These are phyloP conservation scores for Sinocyclocheilus anophthalmus DNA, from an alignment of 2,113 vertebrate genomes.

Conservation along the genomic window DNA sequence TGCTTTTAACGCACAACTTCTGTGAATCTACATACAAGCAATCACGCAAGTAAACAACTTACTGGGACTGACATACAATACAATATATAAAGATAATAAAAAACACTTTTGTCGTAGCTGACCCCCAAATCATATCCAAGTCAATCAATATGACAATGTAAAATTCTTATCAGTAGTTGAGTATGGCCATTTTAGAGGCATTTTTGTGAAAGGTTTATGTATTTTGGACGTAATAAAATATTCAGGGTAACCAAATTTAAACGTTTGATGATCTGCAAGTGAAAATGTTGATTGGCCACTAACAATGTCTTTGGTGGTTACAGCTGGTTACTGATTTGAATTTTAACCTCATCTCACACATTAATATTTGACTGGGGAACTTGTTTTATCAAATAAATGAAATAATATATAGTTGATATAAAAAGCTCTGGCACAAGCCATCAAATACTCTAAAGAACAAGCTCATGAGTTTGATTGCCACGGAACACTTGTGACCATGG, in stretches of 20 bases:
- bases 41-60: slow-evolving; percentile 29
- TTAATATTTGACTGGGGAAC: background rate
- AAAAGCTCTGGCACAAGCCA: no score
- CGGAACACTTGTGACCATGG: background rate
- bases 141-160: background rate
- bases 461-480: background rate
- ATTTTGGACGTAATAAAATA: background rate
- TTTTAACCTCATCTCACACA: background rate
- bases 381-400: background rate
- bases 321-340: background rate
- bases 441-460: background rate
- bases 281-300: background rate
- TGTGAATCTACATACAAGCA: slow-evolving; percentile 58
- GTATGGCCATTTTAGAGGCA: background rate
- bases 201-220: background rate
- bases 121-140: background rate
- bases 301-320: background rate
- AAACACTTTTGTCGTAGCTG: background rate
- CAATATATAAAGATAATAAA: background rate
- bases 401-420: background rate
- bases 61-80: background rate
- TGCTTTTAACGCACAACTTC: slow-evolving; percentile 74
- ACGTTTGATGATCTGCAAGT: background rate
- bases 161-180: background rate
- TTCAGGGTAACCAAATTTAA: background rate